A percentile compares a stretch with the other conserved stretches of the same genome.
Evolutionary conservation across 1,140 invertebrate species (phyloP).

Genomic region (Drosophila ohnishii): DNA sequence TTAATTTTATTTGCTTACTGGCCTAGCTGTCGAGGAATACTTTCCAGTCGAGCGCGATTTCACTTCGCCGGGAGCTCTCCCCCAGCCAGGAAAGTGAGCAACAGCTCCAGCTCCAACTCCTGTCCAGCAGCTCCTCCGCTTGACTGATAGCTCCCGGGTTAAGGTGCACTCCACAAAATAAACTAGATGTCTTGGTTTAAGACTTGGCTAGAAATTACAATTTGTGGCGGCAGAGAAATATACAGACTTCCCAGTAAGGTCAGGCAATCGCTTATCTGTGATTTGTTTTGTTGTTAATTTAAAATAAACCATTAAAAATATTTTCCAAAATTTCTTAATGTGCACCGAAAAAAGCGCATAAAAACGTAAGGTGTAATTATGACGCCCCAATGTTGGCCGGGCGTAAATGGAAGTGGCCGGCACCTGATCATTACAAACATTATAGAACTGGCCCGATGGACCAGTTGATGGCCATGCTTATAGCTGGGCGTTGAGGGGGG

Average conservation of each 20-base stretch:
- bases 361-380: slow-evolving; percentile 66
- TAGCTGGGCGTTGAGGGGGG: slow-evolving; percentile 10
- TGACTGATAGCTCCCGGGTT: slow-evolving; percentile 13
- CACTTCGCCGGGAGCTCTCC: slow-evolving; percentile 22
- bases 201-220: neutral
- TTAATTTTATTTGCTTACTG: slow-evolving; percentile 61
- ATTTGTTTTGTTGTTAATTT: neutral
- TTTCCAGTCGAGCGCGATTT: slow-evolving; percentile 24
- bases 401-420: slow-evolving; percentile 37
- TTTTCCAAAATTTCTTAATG: neutral
- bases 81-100: slow-evolving; percentile 7
- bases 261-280: too few species aligned
- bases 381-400: slow-evolving; percentile 37
- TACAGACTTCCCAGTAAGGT: neutral
- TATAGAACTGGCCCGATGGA: slow-evolving; percentile 19
- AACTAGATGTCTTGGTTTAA: neutral
- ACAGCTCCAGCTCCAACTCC: neutral
- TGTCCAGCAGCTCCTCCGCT: slow-evolving; percentile 7
- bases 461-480: slow-evolving; percentile 10
- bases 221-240: neutral
- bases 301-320: neutral
- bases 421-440: slow-evolving; percentile 45
- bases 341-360: slow-evolving; percentile 13
- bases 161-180: neutral
- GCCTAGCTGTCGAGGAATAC: slow-evolving; percentile 14